phyloP scores from a whole-genome alignment of 2,888 invertebrate species.

The Lepidonotus clava region DNA sequence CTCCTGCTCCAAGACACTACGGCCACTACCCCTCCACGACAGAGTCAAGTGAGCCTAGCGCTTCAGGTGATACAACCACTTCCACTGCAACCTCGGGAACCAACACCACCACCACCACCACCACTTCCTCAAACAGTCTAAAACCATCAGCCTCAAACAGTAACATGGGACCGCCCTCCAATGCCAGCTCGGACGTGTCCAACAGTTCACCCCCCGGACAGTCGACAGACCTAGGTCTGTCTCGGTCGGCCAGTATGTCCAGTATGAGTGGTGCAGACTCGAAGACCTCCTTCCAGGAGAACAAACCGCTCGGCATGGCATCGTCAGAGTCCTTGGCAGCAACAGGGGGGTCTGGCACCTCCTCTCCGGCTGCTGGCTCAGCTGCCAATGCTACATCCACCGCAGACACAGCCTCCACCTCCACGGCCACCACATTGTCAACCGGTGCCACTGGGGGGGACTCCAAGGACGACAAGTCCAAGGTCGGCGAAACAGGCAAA shows the following conservation, averaged over 20 bases:
- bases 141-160: no score
- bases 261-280: not conserved
- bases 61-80: not conserved
- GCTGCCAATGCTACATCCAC: not conserved
- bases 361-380: not conserved
- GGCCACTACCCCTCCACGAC: constrained; percentile 15
- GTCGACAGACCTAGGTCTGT: not conserved
- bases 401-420: not conserved
- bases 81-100: not conserved
- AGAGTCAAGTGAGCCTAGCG: not conserved
- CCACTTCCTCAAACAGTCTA: no score
- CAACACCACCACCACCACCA: no score
- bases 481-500: not conserved
- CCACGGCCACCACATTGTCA: not conserved
- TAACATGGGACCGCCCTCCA: no score
- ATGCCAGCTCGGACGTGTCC: not conserved
- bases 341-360: not conserved
- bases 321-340: not conserved
- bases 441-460: no score
- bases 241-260: not conserved
- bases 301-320: not conserved
- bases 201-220: not conserved
- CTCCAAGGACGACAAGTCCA: not conserved
- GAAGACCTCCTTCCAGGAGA: not conserved
- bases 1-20: not conserved